These are phyloP conservation scores for Lithophane socia DNA, from an alignment of 2,888 invertebrate species.

Conservation along the genomic window DNA sequence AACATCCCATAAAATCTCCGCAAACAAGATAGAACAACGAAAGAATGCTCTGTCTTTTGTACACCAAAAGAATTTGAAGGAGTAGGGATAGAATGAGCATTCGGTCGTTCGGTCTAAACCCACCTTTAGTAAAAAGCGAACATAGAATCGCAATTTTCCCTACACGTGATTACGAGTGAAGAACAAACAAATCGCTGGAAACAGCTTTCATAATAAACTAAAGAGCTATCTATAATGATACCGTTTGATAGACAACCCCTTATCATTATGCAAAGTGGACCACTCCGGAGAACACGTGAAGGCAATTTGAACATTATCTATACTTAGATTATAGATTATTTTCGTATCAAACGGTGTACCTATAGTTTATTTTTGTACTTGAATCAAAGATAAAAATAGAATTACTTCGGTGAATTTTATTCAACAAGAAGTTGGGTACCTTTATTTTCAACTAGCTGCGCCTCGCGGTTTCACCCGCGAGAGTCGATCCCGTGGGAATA, in stretches of 20 bases:
- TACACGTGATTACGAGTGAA: constrained; percentile 35
- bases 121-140: constrained; percentile 1
- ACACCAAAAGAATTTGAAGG: too few relatives aligned
- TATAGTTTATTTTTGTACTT: neutral
- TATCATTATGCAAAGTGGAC: constrained; percentile 53
- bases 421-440: neutral
- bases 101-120: neutral
- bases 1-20: too few relatives aligned
- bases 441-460: too few relatives aligned
- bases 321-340: constrained; percentile 13
- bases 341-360: neutral
- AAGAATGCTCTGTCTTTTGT: too few relatives aligned
- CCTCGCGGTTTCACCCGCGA: too few relatives aligned
- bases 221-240: constrained; percentile 30
- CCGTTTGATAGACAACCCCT: constrained; percentile 25
- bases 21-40: too few relatives aligned
- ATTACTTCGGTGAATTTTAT: neutral
- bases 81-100: too few relatives aligned
- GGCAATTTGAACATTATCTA: constrained; percentile 48
- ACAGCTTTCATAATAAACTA: constrained; percentile 10
- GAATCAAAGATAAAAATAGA: constrained; percentile 1
- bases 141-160: constrained; percentile 26
- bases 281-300: constrained; percentile 34
- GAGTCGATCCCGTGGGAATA: too few relatives aligned
- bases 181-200: constrained; percentile 35